Evolutionary conservation across 2,113 vertebrate species (phyloP).

Genomic region (Psittacula cyanocephala): DNA sequence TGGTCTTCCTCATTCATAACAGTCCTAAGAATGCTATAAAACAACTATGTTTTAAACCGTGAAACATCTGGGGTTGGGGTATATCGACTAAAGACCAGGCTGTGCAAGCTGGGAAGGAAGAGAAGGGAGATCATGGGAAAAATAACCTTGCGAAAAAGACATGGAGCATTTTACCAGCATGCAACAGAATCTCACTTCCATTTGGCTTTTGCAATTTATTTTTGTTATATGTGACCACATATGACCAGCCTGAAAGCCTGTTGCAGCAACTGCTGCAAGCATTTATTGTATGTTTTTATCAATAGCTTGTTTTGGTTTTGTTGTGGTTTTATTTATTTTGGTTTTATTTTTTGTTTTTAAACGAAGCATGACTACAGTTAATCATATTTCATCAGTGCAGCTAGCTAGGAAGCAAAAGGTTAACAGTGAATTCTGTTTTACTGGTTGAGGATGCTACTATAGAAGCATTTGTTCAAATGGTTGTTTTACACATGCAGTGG

Average conservation of each 20-base stretch:
- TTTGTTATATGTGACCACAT: background rate
- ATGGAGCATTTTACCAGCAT: background rate
- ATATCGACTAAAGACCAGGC: background rate
- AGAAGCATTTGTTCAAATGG: slow-evolving; percentile 61
- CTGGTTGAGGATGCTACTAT: slow-evolving; percentile 47
- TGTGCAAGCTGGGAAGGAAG: background rate
- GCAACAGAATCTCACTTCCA: background rate
- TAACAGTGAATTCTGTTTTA: slow-evolving; percentile 43
- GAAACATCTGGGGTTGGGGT: background rate
- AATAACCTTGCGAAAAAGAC: background rate
- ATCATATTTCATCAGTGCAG: background rate
- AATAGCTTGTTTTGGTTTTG: background rate
- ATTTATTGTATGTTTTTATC: background rate
- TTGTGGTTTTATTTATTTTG: background rate
- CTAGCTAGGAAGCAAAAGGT: slow-evolving; percentile 49
- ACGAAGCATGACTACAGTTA: background rate
- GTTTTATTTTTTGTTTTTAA: background rate
- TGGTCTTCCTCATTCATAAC: background rate
- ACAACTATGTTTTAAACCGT: background rate
- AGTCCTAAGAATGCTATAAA: background rate
- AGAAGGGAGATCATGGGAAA: background rate
- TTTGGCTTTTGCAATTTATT: background rate
- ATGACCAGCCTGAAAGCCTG: background rate
- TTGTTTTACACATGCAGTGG: slow-evolving; percentile 58
- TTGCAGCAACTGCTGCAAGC: background rate